A percentile compares a stretch with the other conserved stretches of the same genome.
phyloP scores from a whole-genome alignment of 2,888 invertebrate species.

The Stramonita haemastoma region DNA sequence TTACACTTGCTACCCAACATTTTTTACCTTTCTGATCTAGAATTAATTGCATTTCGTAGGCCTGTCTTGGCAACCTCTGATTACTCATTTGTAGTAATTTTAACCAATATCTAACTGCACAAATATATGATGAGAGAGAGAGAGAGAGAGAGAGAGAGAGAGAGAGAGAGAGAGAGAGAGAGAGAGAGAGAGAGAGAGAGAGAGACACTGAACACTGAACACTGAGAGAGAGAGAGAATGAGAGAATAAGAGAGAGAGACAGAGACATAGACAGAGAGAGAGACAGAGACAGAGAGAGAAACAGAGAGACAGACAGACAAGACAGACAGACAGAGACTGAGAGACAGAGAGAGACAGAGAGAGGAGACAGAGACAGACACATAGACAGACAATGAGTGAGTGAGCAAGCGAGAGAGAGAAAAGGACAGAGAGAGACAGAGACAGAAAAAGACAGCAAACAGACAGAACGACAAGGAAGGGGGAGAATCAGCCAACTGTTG shows the following conservation, averaged over 20 bases:
- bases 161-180: too few relatives aligned
- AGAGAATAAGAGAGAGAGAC: background rate
- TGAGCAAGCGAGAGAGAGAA: background rate
- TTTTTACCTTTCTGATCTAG: too few relatives aligned
- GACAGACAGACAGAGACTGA: background rate
- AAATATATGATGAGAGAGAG: too few relatives aligned
- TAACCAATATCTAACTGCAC: too few relatives aligned
- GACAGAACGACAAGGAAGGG: background rate
- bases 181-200: too few relatives aligned
- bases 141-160: too few relatives aligned
- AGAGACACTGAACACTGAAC: background rate
- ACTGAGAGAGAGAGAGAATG: background rate
- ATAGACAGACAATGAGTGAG: background rate
- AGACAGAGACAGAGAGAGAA: background rate
- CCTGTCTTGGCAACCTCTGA: too few relatives aligned
- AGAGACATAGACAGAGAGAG: background rate
- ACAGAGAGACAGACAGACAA: background rate
- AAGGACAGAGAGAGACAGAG: background rate
- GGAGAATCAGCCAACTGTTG: background rate
- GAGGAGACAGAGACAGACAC: too few relatives aligned
- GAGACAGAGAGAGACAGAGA: background rate
- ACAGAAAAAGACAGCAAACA: background rate
- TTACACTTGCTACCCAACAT: too few relatives aligned
- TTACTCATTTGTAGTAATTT: too few relatives aligned
- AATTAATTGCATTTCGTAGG: too few relatives aligned